Base-by-base conservation (phyloP, 2,113 vertebrate species). In the Embiotoca jacksoni region DNA sequence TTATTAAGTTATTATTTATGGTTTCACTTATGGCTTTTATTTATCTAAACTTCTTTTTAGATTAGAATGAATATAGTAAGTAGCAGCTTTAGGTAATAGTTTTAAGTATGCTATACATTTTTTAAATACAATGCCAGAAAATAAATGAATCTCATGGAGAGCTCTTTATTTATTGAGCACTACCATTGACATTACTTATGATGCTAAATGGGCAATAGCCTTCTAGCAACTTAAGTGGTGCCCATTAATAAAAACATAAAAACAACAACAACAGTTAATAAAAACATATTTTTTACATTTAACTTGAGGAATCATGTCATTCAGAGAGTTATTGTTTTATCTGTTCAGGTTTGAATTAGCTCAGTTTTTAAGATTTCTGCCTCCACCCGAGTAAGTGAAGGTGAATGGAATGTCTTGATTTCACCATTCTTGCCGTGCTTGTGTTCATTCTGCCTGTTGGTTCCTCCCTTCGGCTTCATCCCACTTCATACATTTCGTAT, bases 1-100 rank as follows among this genome's bases (percentile, higher is more conserved):
- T 8, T 64, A 70, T 63, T 0, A n/a, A 52, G 3, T 36, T 41
- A 35, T 16, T 72, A 65, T 73, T 68, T 54, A 31, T 54, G 3
- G 52, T 60, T 53, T 66, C 0, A 37, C 36, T 23, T 59, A 15
- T 13, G 23, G 2, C 11, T 67, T 59, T 32, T 50, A 52, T 47
- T 57, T 2, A 15, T 31, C 15, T 30, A 70, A 63, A 61, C 63
- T 58, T 7, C 16, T 16, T 1, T 5, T 50, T 50, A 55, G 31
- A 0, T 7, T 32, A 68, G 32, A 37, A 37, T 23, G 6, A 75
- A 53, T 47, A 13, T 6, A 50, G 36, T 13, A 60, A 41, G 10
- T 6, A 15, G 65, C 31, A 15, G 30, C 7, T 35, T 59, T n/a
- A 23, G 4, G 53, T 30, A 14, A 52, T 31, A 35, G 14, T 47